Conservation (phyloP, 2,797 vertebrate genomes). For the Eulemur albifrons region DNA sequence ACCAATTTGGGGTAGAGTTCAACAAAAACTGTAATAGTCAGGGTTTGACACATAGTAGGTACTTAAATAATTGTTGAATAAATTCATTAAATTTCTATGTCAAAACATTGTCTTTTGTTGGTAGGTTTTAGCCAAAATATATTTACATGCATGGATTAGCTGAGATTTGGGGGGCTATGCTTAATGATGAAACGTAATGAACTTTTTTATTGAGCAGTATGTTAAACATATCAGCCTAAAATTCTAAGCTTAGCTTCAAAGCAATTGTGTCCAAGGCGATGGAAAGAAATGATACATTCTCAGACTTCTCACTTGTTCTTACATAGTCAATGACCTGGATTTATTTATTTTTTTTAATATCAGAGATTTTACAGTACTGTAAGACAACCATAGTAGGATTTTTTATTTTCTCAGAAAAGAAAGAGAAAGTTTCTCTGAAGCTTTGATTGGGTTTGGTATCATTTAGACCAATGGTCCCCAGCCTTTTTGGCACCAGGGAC, state of each 20-base stretch:
- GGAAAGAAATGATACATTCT: background rate
- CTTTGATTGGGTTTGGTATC: background rate
- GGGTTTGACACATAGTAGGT: background rate
- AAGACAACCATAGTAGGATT: background rate
- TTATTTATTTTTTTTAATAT: background rate
- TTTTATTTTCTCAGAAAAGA: background rate
- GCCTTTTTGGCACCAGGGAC: too few relatives aligned
- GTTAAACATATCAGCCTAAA: background rate
- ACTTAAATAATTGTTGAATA: background rate
- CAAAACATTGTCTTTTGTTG: background rate
- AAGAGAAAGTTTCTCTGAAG: background rate
- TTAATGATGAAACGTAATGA: conserved; percentile 9
- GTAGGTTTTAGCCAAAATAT: background rate
- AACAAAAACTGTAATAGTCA: background rate
- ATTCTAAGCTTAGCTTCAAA: background rate
- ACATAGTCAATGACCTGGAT: background rate
- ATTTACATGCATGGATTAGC: background rate
- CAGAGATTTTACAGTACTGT: background rate
- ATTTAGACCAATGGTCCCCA: background rate
- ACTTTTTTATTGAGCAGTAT: background rate
- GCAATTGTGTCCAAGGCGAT: background rate
- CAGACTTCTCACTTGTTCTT: background rate
- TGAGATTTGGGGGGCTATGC: background rate
- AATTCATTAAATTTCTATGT: conserved; percentile 2
- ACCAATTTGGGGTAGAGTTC: background rate